Evolutionary conservation across 2,797 vertebrate genomes (phyloP), one percentile per base, ranked within the genome.

Genomic region (Catamblyrhynchus diadema): DNA sequence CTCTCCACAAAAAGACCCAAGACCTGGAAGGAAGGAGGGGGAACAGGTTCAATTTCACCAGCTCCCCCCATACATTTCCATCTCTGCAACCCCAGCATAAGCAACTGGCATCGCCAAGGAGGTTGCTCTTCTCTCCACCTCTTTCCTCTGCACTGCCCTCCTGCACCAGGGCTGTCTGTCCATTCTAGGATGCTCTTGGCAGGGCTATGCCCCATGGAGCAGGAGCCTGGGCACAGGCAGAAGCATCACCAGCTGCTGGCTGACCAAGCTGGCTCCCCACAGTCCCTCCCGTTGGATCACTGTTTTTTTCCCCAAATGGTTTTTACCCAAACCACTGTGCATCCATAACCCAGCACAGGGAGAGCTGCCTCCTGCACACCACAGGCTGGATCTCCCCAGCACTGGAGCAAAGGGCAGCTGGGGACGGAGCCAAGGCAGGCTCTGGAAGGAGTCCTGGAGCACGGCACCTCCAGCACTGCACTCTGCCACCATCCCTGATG

Each of bases 271-370:
- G 0, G 25, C 20, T 70, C 39, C 22, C 23, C 35, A 20, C 1
- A 5, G 8, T 23, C 57, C 59, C 41, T 61, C 32, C 12, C 27
- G 33, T 33, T 12, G 19, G 39, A 35, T 54, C 47, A 30, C 24
- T 0, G 1, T 0, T 39, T 25, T 44, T 53, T 51, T 2, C 5
- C 62, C 41, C 9, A 41, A 54, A 33, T 5, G 3, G 3, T 35
- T 62, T 90, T 54, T 33, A 54, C 28, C 32, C 41, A 23, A 50
- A 41, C 3, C 41, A 24, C 64, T 15, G 50, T 41, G 27, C 39
- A 74, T 13, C 67, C 27, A 4, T n/a, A 57, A 17, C 35, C 53
- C 77, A 30, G 28, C 0, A 0, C 25, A 50, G 54, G 9, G 35
- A 35, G 73, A 72, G 54, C 47, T 11, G 62, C 64, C 10, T 32